Percentiles rank a stretch among this genome's conserved stretches.
phyloP scores from a whole-genome alignment of 2,888 invertebrate species.

The Pterostichus madidus region DNA sequence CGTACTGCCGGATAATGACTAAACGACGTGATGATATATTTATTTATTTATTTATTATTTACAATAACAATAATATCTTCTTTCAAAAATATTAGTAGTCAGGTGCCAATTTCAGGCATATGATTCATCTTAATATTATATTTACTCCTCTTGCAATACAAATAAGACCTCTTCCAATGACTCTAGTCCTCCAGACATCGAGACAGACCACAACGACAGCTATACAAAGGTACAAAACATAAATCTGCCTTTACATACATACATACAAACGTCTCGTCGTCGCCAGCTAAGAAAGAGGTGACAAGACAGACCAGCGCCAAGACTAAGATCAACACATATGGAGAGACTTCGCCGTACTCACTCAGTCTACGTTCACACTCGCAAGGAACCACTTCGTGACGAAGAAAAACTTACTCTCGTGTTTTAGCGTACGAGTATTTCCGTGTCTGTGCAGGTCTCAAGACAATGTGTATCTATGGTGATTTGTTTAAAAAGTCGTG shows the following conservation, averaged over 20 bases:
- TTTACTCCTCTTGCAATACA: not conserved
- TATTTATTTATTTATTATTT: too few relatives aligned
- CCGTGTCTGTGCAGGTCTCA: not conserved
- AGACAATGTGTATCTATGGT: constrained; percentile 6
- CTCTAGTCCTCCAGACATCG: constrained; percentile 6
- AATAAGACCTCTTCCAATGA: constrained; percentile 29
- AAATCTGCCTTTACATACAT: constrained; percentile 28
- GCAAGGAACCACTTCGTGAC: not conserved
- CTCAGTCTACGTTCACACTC: constrained; percentile 8
- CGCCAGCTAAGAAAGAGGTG: constrained; percentile 31
- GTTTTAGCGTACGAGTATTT: not conserved
- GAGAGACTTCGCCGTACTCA: not conserved
- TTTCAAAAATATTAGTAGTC: too few relatives aligned
- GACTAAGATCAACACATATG: constrained; percentile 35
- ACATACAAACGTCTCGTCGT: constrained; percentile 13
- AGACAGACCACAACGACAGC: constrained; percentile 18
- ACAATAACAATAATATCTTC: too few relatives aligned
- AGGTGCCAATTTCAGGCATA: too few relatives aligned
- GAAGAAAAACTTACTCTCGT: too few relatives aligned
- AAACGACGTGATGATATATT: too few relatives aligned
- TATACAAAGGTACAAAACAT: constrained; percentile 34
- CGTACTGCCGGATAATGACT: too few relatives aligned
- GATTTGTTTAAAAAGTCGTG: not conserved
- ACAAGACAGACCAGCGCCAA: constrained; percentile 9
- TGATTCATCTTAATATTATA: too few relatives aligned